Base-by-base conservation (phyloP, 2,113 vertebrate genomes). In the Notarius lentiginosus region DNA sequence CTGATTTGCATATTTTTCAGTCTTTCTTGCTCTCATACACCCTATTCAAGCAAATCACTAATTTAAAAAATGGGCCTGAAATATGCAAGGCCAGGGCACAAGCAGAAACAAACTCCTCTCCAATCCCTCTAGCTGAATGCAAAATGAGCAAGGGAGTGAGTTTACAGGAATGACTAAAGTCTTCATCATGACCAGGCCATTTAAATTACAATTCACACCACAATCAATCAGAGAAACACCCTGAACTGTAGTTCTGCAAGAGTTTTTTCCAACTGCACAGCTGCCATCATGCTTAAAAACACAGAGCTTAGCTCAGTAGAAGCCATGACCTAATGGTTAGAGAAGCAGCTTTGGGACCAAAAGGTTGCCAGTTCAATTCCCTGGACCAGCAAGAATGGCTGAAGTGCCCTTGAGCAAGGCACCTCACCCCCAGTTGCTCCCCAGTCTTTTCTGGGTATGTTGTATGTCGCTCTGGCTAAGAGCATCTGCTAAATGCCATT, bases 231-330 rank as follows among this genome's bases (percentile, higher is more conserved):
- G 11, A 66, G 34, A 73, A 58, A 27, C 27, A 76, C 20, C 20
- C 56, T 9, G 70, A 58, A 41, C 10, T 73, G 53, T 56, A 60
- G 56, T 60, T 41, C 41, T 66, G n/a, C 34, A 30, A 83, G 24
- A 49, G 61, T 27, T 79, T 79, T 34, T 17, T 34, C 18, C 53
- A 79, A 58, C 55, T 30, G 51, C 53, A 56, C 5, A 76, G 22
- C 22, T 49, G 60, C 60, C 49, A 24, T 47, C 80, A 82, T 82
- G 80, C 80, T 61, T 82, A 60, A 49, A 83, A 70, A 8, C 24
- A 11, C 3, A 72, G 27, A 51, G 65, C 65, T 18, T 49, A 83
- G 17, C 0, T 12, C 27, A 84, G 30, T 30, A 30, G 30, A 30
- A 30, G 30, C 30, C 30, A 30, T 30, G 30, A 30, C 30, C 30